Evolutionary conservation across 2,888 invertebrate genomes (phyloP).

Genomic region (Phengaris alcon): DNA sequence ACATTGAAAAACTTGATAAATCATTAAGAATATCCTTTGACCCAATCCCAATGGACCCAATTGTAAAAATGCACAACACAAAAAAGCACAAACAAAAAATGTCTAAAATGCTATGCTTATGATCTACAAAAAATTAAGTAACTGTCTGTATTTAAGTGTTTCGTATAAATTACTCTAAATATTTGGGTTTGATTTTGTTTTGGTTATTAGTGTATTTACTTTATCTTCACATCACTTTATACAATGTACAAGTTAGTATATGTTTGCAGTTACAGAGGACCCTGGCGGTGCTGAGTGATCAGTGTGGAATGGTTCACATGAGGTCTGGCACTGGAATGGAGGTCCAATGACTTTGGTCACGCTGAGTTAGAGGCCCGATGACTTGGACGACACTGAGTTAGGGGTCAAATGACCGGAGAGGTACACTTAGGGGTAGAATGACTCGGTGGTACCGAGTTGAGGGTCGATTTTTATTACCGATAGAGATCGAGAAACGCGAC

Average conservation of each 20-base stretch:
- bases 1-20: no score
- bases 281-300: neutral
- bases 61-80: neutral
- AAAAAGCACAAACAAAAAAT: conserved; percentile 5
- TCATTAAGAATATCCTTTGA: neutral
- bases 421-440: neutral
- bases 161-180: neutral
- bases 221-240: neutral
- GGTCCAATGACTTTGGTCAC: conserved; percentile 19
- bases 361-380: conserved; percentile 16
- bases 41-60: neutral
- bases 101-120: neutral
- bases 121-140: no score
- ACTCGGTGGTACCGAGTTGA: neutral
- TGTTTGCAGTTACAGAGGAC: neutral
- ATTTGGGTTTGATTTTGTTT: neutral
- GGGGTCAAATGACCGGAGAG: conserved; percentile 3
- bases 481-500: neutral
- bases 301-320: neutral
- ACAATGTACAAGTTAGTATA: neutral
- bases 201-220: conserved; percentile 1
- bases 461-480: conserved; percentile 4
- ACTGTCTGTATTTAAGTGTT: neutral
- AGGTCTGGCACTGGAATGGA: neutral
- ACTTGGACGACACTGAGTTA: conserved; percentile 2